Conservation (phyloP, 2,113 vertebrate species). For the Panthera tigris region DNA sequence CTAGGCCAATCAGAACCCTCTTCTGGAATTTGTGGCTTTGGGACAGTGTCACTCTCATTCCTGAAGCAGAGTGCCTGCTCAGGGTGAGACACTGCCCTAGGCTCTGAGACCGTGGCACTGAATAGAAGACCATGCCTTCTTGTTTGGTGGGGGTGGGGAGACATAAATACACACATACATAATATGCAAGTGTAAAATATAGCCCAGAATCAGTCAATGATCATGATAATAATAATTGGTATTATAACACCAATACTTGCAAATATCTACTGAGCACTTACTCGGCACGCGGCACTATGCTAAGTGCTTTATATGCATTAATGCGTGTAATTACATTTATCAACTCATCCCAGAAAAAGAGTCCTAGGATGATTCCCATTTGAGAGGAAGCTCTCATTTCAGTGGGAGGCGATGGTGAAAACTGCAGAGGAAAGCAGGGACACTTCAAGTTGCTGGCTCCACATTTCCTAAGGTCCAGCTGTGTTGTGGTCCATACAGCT, state of each 20-base stretch:
- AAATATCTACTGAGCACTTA: neutral
- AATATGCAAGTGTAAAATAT: neutral
- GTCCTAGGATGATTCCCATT: neutral
- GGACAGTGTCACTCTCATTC: neutral
- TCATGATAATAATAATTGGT: neutral
- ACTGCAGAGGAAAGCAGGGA: neutral
- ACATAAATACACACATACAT: neutral
- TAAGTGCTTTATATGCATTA: neutral
- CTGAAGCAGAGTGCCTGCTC: neutral
- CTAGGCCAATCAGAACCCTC: neutral
- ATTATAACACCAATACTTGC: neutral
- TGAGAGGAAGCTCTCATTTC: neutral
- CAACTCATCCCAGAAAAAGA: neutral
- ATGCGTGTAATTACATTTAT: neutral
- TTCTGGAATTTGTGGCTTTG: neutral
- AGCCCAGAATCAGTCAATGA: neutral
- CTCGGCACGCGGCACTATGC: neutral
- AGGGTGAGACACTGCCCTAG: neutral
- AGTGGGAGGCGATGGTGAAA: neutral
- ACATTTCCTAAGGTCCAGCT: neutral
- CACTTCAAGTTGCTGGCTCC: neutral
- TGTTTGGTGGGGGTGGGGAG: neutral
- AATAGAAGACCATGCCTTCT: neutral
- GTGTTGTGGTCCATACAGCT: neutral
- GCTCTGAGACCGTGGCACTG: neutral